A percentile compares a stretch with the other conserved stretches of the same genome.
These are phyloP conservation scores for Callipepla californica DNA, from an alignment of 2,113 vertebrate genomes.

Conservation along the genomic window DNA sequence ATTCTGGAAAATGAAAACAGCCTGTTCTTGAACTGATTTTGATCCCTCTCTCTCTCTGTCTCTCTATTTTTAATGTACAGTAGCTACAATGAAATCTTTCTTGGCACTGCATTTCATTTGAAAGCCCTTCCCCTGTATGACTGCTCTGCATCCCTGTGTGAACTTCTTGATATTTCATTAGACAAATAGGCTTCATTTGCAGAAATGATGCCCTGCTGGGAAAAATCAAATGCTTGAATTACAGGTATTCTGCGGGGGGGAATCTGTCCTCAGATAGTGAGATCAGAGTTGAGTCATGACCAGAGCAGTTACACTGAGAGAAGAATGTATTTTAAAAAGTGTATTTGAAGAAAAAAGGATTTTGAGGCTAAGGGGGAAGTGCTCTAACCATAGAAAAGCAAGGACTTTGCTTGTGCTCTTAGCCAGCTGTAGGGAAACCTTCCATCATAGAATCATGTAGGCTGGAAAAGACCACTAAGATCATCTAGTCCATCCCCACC, in stretches of 20 bases:
- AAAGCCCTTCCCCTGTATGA: slow-evolving; percentile 14
- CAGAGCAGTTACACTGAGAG: background rate
- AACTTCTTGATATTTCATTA: slow-evolving; percentile 56
- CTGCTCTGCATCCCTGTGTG: slow-evolving; percentile 29
- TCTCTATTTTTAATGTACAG: background rate
- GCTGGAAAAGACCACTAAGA: too few species aligned
- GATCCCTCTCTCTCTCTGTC: too few species aligned
- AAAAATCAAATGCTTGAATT: slow-evolving; percentile 61
- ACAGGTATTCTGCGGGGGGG: slow-evolving; percentile 44
- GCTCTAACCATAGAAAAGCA: background rate
- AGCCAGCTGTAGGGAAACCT: background rate
- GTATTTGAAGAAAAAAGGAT: slow-evolving; percentile 6
- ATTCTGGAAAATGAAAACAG: slow-evolving; percentile 46
- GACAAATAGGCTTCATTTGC: slow-evolving; percentile 56
- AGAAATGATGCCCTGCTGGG: slow-evolving; percentile 44
- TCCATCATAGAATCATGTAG: background rate
- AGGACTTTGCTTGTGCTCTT: background rate
- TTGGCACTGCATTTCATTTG: slow-evolving; percentile 4
- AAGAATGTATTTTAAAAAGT: slow-evolving; percentile 37
- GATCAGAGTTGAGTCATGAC: background rate
- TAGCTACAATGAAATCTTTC: slow-evolving; percentile 53
- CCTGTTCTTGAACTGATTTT: background rate
- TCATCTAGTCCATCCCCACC: too few species aligned
- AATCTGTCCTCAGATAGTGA: background rate
- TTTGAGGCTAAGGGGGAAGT: background rate